Evolutionary conservation across 2,888 invertebrate species (phyloP), one percentile per base, ranked within the genome.

Genomic region (Clistopyga incitator): DNA sequence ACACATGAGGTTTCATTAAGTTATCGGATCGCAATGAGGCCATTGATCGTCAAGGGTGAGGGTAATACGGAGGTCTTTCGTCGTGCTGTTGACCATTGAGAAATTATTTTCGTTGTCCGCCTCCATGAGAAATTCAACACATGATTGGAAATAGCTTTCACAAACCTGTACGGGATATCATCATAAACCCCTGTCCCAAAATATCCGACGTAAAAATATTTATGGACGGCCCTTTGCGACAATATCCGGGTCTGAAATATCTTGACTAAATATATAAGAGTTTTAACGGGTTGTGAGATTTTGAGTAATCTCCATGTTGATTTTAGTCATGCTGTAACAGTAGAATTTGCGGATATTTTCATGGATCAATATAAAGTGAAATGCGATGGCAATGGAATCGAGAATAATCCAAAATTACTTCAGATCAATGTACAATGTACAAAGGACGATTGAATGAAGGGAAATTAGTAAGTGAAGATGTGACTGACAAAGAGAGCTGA

Each of bases 1-100:
- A 72, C n/a, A 79, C 65, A 59, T 67, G 65, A 52, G 77, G 87
- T 84, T 88, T 85, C 87, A 84, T 88, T 88, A 85, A 88, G 72
- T 85, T 74, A 64, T 82, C 84, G 65, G 42, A 67, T 68, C 10
- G 81, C 71, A 74, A 72, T 77, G 59, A 72, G 67, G 74, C 65
- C 47, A 76, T 81, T 71, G 72, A 78, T 86, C 74, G 82, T 84
- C 74, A 77, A 74, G 70, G 54, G 20, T 75, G 29, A 52, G 70
- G 77, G 50, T 78, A 42, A 81, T 84, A 84, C 84, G 61, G 71
- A 18, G n/a, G n/a, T n/a, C n/a, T n/a, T n/a, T n/a, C n/a, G n/a
- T 29, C 70, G 59, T 20, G 25, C 61, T 45, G 72, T n/a, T 34
- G 34, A 11, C 34, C 65, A 45, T 11, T 29, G 38, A 50, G 13